Conservation (phyloP, 1,140 invertebrate species). For the Eumeta japonica region DNA sequence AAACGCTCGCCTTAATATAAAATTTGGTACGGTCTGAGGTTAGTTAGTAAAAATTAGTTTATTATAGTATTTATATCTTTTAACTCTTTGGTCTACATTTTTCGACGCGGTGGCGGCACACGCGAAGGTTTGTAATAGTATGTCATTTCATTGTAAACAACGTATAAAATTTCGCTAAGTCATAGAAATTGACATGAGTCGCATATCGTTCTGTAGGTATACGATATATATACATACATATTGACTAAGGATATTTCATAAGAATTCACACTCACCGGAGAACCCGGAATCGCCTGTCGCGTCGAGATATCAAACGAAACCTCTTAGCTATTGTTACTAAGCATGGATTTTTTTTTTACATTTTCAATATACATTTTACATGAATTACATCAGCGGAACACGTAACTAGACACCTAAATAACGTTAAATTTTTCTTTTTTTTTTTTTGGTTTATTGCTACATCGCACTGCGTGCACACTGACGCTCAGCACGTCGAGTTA, state of each 20-base stretch:
- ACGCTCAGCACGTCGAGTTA: constrained; percentile 15
- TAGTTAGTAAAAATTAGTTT: constrained; percentile 50
- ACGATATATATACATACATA: constrained; percentile 48
- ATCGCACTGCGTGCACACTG: constrained; percentile 31
- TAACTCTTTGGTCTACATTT: constrained; percentile 52
- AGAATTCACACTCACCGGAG: constrained; percentile 43
- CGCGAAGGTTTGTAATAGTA: constrained; percentile 40
- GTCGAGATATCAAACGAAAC: no score
- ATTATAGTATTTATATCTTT: constrained; percentile 40
- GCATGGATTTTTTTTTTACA: constrained; percentile 50
- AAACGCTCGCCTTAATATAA: no score
- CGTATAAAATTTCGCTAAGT: constrained; percentile 58
- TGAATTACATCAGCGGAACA: constrained; percentile 54
- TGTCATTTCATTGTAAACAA: constrained; percentile 51
- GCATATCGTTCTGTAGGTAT: no score
- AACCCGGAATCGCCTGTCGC: constrained; percentile 23
- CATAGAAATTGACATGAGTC: constrained; percentile 57
- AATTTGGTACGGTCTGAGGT: constrained; percentile 53
- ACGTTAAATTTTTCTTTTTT: constrained; percentile 51
- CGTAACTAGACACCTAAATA: constrained; percentile 49
- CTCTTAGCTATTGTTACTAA: no score
- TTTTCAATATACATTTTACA: constrained; percentile 50
- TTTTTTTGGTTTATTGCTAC: constrained; percentile 56
- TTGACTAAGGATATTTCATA: constrained; percentile 57
- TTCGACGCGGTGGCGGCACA: constrained; percentile 44